phyloP scores from a whole-genome alignment of 2,797 vertebrate species.

The Leptoclinus maculatus region DNA sequence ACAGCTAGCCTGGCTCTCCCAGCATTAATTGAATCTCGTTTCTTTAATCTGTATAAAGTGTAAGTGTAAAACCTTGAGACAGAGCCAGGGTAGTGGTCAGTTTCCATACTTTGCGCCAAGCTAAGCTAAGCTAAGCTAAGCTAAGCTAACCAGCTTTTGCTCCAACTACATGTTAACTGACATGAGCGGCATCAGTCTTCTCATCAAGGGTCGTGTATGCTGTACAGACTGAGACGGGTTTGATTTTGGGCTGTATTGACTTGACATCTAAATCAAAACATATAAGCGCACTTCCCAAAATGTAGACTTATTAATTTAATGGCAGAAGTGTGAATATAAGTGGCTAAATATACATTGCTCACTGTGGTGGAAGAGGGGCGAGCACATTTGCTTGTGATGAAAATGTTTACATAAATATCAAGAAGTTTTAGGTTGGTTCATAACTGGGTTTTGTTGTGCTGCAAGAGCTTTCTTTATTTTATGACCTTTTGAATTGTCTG shows the following conservation, averaged over 20 bases:
- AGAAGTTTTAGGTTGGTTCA: background rate
- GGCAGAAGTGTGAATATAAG: background rate
- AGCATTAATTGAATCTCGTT: background rate
- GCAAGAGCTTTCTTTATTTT: background rate
- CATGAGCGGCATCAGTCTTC: background rate
- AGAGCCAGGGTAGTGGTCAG: background rate
- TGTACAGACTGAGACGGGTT: background rate
- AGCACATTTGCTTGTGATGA: background rate
- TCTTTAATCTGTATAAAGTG: background rate
- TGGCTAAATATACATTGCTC: background rate
- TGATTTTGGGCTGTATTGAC: background rate
- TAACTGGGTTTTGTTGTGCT: background rate
- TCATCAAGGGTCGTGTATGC: background rate
- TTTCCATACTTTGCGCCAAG: background rate
- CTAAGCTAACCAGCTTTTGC: background rate
- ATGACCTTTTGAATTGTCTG: background rate
- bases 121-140: background rate
- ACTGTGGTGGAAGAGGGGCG: background rate
- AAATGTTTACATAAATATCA: background rate
- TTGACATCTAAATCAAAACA: background rate
- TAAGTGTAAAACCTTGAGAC: background rate
- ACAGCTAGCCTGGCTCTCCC: background rate
- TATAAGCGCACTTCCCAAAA: background rate
- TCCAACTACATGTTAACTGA: background rate
- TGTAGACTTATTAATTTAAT: background rate